A percentile compares a stretch with the other conserved stretches of the same genome.
Conservation (phyloP, 2,888 invertebrate species). For the Archips crataeganus region DNA sequence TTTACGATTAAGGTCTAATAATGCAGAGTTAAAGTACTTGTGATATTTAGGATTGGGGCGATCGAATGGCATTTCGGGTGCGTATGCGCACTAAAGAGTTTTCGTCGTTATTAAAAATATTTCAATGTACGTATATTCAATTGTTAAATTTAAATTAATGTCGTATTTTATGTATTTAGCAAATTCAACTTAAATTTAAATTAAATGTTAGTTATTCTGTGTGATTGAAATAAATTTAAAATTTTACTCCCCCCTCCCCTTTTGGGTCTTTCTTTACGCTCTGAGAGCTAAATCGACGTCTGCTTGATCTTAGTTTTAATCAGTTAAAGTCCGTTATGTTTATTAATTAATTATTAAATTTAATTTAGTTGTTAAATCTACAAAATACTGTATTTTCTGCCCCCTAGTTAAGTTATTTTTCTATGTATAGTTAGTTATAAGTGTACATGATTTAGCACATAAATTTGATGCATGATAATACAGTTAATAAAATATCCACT, state of each 20-base stretch:
- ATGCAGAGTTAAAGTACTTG: background rate
- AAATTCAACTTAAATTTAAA: slow-evolving; percentile 23
- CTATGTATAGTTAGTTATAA: slow-evolving; percentile 86
- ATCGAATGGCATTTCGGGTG: background rate
- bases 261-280: slow-evolving; percentile 26
- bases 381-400: slow-evolving; percentile 84
- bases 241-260: slow-evolving; percentile 16
- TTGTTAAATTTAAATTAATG: slow-evolving; percentile 41
- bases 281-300: slow-evolving; percentile 73
- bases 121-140: slow-evolving; percentile 72
- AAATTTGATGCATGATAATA: slow-evolving; percentile 86
- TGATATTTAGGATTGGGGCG: background rate
- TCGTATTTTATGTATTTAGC: slow-evolving; percentile 49
- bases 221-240: slow-evolving; percentile 17
- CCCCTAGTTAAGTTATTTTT: slow-evolving; percentile 85
- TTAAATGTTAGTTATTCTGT: slow-evolving; percentile 37
- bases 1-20: background rate
- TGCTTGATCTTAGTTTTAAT: slow-evolving; percentile 79
- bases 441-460: slow-evolving; percentile 85
- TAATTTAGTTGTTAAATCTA: slow-evolving; percentile 81
- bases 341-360: slow-evolving; percentile 65
- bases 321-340: slow-evolving; percentile 80
- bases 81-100: slow-evolving; percentile 46
- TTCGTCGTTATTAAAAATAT: slow-evolving; percentile 61
- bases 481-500: slow-evolving; percentile 86